Evolutionary conservation across 2,113 vertebrate species (phyloP), one percentile per base, ranked within the genome.

Genomic region (Gorsachius goisagi): DNA sequence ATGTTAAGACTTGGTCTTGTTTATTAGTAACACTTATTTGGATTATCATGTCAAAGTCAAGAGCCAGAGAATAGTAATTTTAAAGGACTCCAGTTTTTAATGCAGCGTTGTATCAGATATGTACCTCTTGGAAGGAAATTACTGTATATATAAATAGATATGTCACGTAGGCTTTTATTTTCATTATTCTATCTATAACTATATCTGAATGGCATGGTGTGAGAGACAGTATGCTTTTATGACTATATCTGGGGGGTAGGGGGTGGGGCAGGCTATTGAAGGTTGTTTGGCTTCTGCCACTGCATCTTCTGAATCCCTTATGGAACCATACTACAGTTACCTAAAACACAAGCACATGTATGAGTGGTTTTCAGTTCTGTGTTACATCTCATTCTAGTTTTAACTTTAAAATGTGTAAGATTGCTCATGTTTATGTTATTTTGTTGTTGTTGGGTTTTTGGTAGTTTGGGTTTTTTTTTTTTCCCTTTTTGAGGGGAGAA

Each of bases 171-270:
- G 71, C 35, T 12, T 68, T 94, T 90, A 90, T 83, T 94, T 94
- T 78, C 85, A 35, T 90, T 91, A n/a, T 56, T 50, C 56, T 69
- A 4, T 79, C 84, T 78, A 24, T 76, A 88, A 53, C 63, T 84
- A 3, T 60, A 68, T 67, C 64, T 84, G 37, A 80, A 53, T n/a
- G 68, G 22, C 85, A 39, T 52, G 88, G 69, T 77, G 45, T 71
- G 68, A 96, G 63, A 96, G 80, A 50, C 76, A 84, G 52, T 75
- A 80, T 69, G 80, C 55, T 90, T 91, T 90, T 53, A 75, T 93
- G 96, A 80, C 35, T 86, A 5, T 83, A n/a, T 37, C 18, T 49
- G n/a, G 33, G 35, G 11, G 15, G 41, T 15, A 44, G 41, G 41
- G 41, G 2, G 26, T 24, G 7, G 50, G 41, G 32, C 19, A 69